Conservation (phyloP, 2,888 invertebrate species). For the Dasypogon diadema region DNA sequence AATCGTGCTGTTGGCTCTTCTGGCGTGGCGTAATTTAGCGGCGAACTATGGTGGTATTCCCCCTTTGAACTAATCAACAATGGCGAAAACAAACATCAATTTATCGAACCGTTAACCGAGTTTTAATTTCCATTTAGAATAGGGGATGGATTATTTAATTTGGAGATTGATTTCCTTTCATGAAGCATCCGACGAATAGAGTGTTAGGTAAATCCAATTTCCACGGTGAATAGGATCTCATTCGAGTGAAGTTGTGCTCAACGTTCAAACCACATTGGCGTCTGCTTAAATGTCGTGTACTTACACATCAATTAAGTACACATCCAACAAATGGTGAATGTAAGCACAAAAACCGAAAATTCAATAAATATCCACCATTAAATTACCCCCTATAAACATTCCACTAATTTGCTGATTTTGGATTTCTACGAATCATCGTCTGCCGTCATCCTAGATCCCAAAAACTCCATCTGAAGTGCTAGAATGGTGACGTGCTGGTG, state of each 20-base stretch:
- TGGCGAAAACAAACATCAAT: constrained; percentile 33
- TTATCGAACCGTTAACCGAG: constrained; percentile 33
- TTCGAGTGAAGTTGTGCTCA: neutral
- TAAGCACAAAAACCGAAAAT: constrained; percentile 52
- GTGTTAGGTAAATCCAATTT: constrained; percentile 51
- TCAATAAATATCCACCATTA: constrained; percentile 53
- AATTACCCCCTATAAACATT: constrained; percentile 53
- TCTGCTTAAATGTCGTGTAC: constrained; percentile 4
- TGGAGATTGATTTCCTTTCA: constrained; percentile 46
- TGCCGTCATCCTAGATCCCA: neutral
- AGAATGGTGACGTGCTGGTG: neutral
- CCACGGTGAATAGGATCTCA: constrained; percentile 27
- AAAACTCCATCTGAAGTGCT: neutral
- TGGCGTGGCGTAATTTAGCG: neutral
- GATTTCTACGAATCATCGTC: constrained; percentile 18
- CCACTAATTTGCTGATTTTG: constrained; percentile 46
- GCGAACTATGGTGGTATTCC: neutral
- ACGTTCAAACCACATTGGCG: neutral
- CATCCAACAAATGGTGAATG: constrained; percentile 32
- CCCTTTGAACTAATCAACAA: constrained; percentile 1
- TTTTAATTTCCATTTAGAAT: constrained; percentile 40
- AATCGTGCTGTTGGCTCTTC: neutral
- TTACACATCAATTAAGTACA: constrained; percentile 50
- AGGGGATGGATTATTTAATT: constrained; percentile 48
- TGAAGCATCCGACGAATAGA: constrained; percentile 29